Base-by-base conservation (phyloP, 2,113 vertebrate genomes). In the Asarcornis scutulata region DNA sequence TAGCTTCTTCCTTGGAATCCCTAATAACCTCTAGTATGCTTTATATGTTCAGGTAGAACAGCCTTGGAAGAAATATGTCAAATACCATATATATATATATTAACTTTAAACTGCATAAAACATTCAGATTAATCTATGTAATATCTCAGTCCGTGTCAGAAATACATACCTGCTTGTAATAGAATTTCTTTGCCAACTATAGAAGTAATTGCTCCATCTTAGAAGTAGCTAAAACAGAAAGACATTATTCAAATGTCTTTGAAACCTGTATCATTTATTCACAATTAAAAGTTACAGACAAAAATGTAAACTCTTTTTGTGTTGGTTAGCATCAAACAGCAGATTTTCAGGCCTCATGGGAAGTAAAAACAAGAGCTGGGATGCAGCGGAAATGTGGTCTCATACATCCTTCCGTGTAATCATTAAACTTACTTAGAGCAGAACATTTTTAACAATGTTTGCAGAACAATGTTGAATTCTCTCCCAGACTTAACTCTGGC, bases 381-480 rank as follows among this genome's bases (percentile, higher is more conserved):
- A 96, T 95, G 88, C 91, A 82, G 93, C 63, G 83, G 96, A 89
- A 96, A 88, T 94, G 55, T 92, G 89, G 74, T 86, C 50, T 91
- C 52, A 80, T 92, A 74, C 89, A 93, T 97, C 90, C 91, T 97
- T 88, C 80, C 96, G 83, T 97, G 76, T 83, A 89, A 85, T 97
- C 93, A 86, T 95, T 97, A 96, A 95, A 88, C 95, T 96, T 97
- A 72, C 91, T 91, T 88, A 88, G 67, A 95, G 66, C 87, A 68
- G 88, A 95, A 84, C 77, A 62, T 95, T 95, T 92, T 95, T 93
- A 96, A 97, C 75, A 95, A 52, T 86, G 84, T 94, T 97, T 97
- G 81, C 88, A 97, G 84, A 96, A 93, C 85, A 97, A 89, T 66
- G 64, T 83, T 95, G 74, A 92, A 89, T 95, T 92, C 93, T 97